Evolutionary conservation across 2,113 vertebrate genomes (phyloP).

Genomic region (Elephas maximus): DNA sequence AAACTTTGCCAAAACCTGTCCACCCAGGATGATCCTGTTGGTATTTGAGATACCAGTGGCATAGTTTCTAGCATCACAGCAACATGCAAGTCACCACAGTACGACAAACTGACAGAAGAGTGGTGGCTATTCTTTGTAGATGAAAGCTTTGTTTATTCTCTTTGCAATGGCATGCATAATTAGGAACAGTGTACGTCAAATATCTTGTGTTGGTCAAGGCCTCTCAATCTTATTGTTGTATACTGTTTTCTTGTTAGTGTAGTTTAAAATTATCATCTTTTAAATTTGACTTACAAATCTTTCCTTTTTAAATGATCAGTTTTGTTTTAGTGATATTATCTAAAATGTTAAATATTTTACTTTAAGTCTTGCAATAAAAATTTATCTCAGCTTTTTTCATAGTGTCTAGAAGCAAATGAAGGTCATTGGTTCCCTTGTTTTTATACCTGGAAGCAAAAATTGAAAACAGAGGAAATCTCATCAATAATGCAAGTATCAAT

Average conservation of each 20-base stretch:
- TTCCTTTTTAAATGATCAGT: neutral
- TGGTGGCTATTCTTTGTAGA: neutral
- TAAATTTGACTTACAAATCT: neutral
- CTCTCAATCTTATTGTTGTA: constrained; percentile 19
- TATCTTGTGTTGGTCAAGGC: neutral
- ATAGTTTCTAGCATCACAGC: no score
- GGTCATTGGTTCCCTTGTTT: neutral
- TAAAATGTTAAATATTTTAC: constrained; percentile 21
- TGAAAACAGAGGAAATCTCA: neutral
- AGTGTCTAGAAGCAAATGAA: constrained; percentile 24
- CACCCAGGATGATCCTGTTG: no score
- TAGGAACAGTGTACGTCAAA: neutral
- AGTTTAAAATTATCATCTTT: constrained; percentile 25
- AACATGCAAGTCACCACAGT: no score
- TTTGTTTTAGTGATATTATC: constrained; percentile 14
- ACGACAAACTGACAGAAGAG: no score
- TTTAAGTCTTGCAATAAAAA: neutral
- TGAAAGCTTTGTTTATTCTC: neutral
- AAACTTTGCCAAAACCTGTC: no score
- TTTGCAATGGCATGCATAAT: neutral
- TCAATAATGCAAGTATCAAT: neutral
- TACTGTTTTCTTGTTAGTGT: neutral
- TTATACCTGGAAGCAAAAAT: neutral
- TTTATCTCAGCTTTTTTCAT: constrained; percentile 10
- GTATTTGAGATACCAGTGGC: no score